Conservation (phyloP, 92 coral and sea anemone genomes). For the Zoanthus sansibaricus region DNA sequence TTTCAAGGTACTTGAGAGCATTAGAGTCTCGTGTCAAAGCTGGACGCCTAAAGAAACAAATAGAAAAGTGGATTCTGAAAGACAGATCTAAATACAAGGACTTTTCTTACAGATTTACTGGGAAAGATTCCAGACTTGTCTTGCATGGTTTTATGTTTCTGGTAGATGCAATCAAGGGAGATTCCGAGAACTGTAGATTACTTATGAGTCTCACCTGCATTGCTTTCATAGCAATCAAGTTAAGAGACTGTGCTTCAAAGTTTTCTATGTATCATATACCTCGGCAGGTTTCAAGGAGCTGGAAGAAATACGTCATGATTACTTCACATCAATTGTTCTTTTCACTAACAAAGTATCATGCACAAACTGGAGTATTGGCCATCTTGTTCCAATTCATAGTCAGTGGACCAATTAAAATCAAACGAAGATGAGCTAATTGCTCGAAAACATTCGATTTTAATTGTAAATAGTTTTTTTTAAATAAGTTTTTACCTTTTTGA, state of each 20-base stretch:
- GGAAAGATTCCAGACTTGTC: conserved; percentile 57
- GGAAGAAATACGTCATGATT: conserved; percentile 37
- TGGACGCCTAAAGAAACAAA: conserved; percentile 42
- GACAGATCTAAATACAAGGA: conserved; percentile 52
- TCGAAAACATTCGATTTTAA: no score
- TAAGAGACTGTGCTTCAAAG: conserved; percentile 55
- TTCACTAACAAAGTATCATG: conserved; percentile 41
- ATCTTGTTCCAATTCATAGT: conserved; percentile 53
- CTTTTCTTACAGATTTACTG: conserved; percentile 61
- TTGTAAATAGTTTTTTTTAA: no score
- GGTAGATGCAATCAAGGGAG: conserved; percentile 58
- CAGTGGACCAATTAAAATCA: conserved; percentile 1
- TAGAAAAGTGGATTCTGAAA: conserved; percentile 56
- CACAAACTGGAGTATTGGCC: conserved; percentile 71
- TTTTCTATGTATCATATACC: conserved; percentile 56
- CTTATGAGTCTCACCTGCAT: conserved; percentile 47
- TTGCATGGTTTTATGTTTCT: conserved; percentile 61
- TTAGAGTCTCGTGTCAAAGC: background rate
- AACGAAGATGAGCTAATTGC: no score
- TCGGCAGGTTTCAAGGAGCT: conserved; percentile 24
- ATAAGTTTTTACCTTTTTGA: no score
- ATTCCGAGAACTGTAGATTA: conserved; percentile 26
- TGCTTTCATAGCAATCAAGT: conserved; percentile 50
- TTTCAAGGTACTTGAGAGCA: conserved; percentile 18
- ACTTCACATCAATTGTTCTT: conserved; percentile 52